These are phyloP conservation scores for Pseudanteris insignis DNA, from an alignment of 2,888 invertebrate species.

Conservation along the genomic window DNA sequence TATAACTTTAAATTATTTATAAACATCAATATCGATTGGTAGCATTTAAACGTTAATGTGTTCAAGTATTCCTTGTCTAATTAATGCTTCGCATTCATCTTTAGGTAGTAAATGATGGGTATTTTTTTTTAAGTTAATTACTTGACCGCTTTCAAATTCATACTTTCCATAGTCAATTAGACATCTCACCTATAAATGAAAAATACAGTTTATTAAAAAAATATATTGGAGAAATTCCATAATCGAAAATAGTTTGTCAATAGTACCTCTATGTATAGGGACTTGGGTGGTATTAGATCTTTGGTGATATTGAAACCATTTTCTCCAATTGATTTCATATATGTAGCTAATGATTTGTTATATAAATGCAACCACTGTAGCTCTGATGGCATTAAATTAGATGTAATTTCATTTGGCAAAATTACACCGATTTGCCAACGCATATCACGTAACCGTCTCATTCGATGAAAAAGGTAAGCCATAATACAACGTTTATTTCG, in stretches of 20 bases:
- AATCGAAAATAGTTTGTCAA: too few species aligned
- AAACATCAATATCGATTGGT: too few species aligned
- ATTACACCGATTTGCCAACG: conserved; percentile 97
- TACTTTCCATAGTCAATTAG: conserved; percentile 91
- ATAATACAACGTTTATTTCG: conserved; percentile 90
- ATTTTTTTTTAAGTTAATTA: conserved; percentile 87
- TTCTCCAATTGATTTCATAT: conserved; percentile 90
- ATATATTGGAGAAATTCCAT: background rate
- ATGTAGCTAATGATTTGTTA: conserved; percentile 83
- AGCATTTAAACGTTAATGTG: too few species aligned
- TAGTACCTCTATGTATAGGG: conserved; percentile 89
- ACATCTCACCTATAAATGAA: conserved; percentile 74
- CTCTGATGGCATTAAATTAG: conserved; percentile 82
- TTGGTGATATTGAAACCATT: conserved; percentile 87
- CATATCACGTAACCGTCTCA: conserved; percentile 83
- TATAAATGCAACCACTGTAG: conserved; percentile 89
- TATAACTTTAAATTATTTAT: too few species aligned
- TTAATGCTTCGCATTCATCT: conserved; percentile 87
- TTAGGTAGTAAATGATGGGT: conserved; percentile 90
- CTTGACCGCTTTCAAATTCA: conserved; percentile 93
- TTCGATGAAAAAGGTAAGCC: conserved; percentile 83
- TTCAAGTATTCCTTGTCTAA: conserved; percentile 88
- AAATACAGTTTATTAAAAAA: background rate
- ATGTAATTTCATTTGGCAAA: conserved; percentile 84
- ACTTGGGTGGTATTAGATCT: conserved; percentile 90